A percentile compares a stretch with the other conserved stretches of the same genome.
Conservation (phyloP, 2,113 vertebrate genomes). For the Nanorana parkeri region DNA sequence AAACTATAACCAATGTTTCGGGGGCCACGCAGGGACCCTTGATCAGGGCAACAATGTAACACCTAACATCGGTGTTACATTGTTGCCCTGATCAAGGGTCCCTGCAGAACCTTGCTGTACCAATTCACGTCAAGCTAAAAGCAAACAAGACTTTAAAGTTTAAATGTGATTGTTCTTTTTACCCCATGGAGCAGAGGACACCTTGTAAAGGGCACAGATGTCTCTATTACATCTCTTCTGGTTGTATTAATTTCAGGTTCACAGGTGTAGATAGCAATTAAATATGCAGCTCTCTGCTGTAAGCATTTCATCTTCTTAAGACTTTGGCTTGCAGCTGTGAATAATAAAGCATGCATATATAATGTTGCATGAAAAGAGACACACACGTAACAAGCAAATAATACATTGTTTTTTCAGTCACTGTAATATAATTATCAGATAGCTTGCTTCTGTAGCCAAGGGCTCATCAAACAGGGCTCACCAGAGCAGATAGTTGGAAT, state of each 20-base stretch:
- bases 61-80: no score
- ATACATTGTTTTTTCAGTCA: slow-evolving; percentile 31
- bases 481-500: slow-evolving; percentile 25
- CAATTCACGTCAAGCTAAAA: neutral
- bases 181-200: slow-evolving; percentile 4
- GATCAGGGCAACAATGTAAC: no score
- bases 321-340: slow-evolving; percentile 30
- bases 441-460: neutral
- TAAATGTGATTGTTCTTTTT: neutral
- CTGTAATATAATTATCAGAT: slow-evolving; percentile 30
- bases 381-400: slow-evolving; percentile 41
- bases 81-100: no score
- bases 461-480: slow-evolving; percentile 2
- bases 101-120: neutral
- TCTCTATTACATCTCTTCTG: slow-evolving; percentile 14
- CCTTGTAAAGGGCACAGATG: slow-evolving; percentile 7
- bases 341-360: slow-evolving; percentile 30
- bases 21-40: no score
- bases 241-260: slow-evolving; percentile 1
- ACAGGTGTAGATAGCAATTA: slow-evolving; percentile 25
- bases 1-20: no score
- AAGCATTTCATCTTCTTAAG: slow-evolving; percentile 25
- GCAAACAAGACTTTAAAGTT: neutral
- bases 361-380: slow-evolving; percentile 41
- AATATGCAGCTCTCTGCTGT: slow-evolving; percentile 19